phyloP scores from a whole-genome alignment of 1,140 invertebrate genomes.

The Reticulitermes speratus region DNA sequence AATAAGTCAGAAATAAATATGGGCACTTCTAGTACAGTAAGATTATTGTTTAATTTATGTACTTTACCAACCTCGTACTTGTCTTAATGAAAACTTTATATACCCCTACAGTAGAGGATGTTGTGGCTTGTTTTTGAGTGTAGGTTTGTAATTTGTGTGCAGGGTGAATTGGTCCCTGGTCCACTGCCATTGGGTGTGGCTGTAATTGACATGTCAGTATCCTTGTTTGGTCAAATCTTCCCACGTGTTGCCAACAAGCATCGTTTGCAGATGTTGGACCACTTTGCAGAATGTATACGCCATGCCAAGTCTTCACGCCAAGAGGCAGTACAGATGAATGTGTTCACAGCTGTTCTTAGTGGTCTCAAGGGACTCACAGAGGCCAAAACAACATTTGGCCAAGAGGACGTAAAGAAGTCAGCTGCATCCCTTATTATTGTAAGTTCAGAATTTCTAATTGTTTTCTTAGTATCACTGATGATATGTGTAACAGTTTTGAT shows the following conservation, averaged over 20 bases:
- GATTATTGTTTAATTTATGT: no score
- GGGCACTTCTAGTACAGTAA: no score
- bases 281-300: slow-evolving; percentile 93
- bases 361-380: slow-evolving; percentile 88
- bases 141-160: slow-evolving; percentile 37
- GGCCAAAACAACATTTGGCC: slow-evolving; percentile 79
- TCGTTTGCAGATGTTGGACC: slow-evolving; percentile 92
- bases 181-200: slow-evolving; percentile 94
- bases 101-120: no score
- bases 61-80: no score
- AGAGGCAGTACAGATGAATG: slow-evolving; percentile 96
- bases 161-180: slow-evolving; percentile 68
- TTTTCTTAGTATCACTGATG: no score
- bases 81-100: no score
- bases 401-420: slow-evolving; percentile 86
- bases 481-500: no score
- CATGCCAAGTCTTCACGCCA: slow-evolving; percentile 88
- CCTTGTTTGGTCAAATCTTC: slow-evolving; percentile 91
- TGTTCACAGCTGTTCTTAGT: slow-evolving; percentile 89
- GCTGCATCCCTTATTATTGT: slow-evolving; percentile 78
- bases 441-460: slow-evolving; percentile 36
- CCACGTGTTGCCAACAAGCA: slow-evolving; percentile 94
- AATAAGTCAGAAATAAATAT: no score
- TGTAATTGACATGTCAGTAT: slow-evolving; percentile 92
- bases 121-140: no score